phyloP scores from a whole-genome alignment of 2,797 vertebrate genomes.

The Hybognathus amarus region DNA sequence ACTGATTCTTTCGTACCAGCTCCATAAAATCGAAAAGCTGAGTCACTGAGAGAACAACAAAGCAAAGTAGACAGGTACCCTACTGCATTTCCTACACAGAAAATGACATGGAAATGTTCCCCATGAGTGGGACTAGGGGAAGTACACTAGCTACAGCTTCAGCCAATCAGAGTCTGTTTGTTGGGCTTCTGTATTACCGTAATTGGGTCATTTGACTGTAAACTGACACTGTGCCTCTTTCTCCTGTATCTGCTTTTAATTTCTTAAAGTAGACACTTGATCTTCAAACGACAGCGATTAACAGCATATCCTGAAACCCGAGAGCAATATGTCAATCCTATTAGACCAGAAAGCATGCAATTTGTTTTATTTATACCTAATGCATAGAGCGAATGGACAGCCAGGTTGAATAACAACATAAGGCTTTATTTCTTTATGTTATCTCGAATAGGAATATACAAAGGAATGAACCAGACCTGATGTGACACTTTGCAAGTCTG shows the following conservation, averaged over 20 bases:
- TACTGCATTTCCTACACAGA: conserved; percentile 12
- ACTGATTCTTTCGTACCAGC: background rate
- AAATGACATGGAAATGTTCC: conserved; percentile 31
- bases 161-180: conserved; percentile 53
- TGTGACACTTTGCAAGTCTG: conserved; percentile 22
- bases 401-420: conserved; percentile 42
- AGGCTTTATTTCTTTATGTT: conserved; percentile 17
- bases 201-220: conserved; percentile 58
- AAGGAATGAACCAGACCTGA: background rate
- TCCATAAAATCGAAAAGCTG: background rate
- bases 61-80: conserved; percentile 20
- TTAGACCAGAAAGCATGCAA: conserved; percentile 60
- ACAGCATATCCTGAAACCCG: conserved; percentile 66
- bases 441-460: background rate
- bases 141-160: conserved; percentile 44
- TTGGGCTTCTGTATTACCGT: conserved; percentile 50
- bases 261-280: conserved; percentile 67
- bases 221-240: conserved; percentile 46
- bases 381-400: conserved; percentile 44
- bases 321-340: conserved; percentile 59
- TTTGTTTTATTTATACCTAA: conserved; percentile 63
- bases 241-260: conserved; percentile 64
- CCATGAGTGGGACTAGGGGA: conserved; percentile 47
- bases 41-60: background rate
- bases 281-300: conserved; percentile 59